Evolutionary conservation across 2,113 vertebrate genomes (phyloP).

Genomic region (Pleuronectes platessa): DNA sequence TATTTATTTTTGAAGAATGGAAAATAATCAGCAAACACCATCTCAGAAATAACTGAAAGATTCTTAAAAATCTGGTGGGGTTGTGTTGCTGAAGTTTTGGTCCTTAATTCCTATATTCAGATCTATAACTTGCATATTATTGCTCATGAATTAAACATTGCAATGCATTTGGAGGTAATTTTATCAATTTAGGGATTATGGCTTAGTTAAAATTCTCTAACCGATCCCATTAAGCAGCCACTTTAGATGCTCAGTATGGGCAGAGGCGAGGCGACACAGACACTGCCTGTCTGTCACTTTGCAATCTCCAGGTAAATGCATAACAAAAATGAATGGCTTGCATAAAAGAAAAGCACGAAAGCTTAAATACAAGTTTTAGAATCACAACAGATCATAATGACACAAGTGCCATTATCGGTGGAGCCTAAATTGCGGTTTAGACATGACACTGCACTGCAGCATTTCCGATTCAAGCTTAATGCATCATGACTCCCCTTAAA

Average conservation of each 20-base stretch:
- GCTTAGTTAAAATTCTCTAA: slow-evolving; percentile 68
- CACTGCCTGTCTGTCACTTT: slow-evolving; percentile 50
- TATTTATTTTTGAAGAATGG: neutral
- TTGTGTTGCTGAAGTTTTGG: slow-evolving; percentile 8
- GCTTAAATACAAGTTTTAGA: slow-evolving; percentile 48
- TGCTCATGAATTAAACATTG: slow-evolving; percentile 76
- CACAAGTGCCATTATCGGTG: neutral
- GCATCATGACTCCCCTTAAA: slow-evolving; percentile 7
- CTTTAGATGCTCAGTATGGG: slow-evolving; percentile 52
- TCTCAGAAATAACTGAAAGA: neutral
- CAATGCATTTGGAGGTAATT: slow-evolving; percentile 66
- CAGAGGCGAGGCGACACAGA: slow-evolving; percentile 29
- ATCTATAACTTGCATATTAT: slow-evolving; percentile 67
- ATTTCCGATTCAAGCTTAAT: neutral
- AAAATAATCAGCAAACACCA: slow-evolving; percentile 20
- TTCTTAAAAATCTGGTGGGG: slow-evolving; percentile 16
- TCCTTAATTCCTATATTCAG: slow-evolving; percentile 25
- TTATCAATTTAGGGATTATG: slow-evolving; percentile 70
- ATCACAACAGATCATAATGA: slow-evolving; percentile 40
- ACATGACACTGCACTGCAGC: slow-evolving; percentile 28
- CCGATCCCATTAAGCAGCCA: slow-evolving; percentile 70
- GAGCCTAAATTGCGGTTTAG: neutral
- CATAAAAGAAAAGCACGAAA: slow-evolving; percentile 52
- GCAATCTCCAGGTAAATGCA: slow-evolving; percentile 64
- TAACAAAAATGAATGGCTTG: slow-evolving; percentile 70